Conservation (phyloP, 2,797 vertebrate genomes). For the Picus viridis region DNA sequence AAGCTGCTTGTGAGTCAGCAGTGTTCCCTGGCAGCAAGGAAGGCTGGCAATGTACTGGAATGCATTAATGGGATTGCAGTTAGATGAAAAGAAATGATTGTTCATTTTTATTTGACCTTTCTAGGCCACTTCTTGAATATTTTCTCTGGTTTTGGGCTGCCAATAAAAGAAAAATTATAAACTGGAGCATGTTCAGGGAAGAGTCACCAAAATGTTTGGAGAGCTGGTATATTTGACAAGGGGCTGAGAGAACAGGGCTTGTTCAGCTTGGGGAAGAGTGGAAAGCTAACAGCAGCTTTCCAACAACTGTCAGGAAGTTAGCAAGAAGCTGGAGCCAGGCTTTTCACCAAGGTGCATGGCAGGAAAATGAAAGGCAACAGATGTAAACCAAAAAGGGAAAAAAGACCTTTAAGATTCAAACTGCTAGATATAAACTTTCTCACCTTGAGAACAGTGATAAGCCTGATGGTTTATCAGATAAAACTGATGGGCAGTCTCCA, state of each 20-base stretch:
- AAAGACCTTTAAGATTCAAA: not conserved
- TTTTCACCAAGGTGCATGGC: not conserved
- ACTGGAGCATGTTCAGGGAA: not conserved
- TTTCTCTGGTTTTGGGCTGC: not conserved
- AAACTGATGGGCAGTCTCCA: not conserved
- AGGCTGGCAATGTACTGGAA: too few species aligned
- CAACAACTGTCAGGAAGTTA: not conserved
- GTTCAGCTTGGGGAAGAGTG: not conserved
- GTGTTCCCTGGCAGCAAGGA: not conserved
- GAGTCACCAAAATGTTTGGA: not conserved
- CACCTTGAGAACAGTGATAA: not conserved
- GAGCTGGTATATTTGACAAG: not conserved
- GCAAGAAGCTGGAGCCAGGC: not conserved
- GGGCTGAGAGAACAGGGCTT: not conserved
- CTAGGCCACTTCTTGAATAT: not conserved
- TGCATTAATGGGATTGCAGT: not conserved
- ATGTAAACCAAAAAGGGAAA: not conserved
- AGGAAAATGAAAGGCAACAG: not conserved
- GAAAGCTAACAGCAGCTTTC: not conserved
- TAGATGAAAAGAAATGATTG: not conserved
- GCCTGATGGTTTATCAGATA: too few species aligned
- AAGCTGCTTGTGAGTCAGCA: not conserved
- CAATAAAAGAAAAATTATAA: not conserved
- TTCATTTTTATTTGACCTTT: not conserved
- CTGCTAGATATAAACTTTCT: not conserved